Evolutionary conservation across 1,140 invertebrate species (phyloP), one percentile per base, ranked within the genome.

Genomic region (Oncopodura yosiiana): DNA sequence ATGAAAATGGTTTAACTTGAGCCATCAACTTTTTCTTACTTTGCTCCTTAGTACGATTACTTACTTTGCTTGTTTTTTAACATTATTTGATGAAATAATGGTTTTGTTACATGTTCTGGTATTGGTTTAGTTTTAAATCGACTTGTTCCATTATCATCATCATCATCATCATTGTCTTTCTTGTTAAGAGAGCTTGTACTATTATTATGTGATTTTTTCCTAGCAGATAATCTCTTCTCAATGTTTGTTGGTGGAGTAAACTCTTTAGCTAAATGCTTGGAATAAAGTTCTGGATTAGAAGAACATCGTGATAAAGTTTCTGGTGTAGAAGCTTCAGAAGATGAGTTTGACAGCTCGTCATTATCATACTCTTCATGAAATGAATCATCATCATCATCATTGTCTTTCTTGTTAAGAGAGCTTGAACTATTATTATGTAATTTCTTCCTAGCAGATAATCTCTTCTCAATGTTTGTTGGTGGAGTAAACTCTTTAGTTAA

Each of bases 1-100:
- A 64, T 9, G 58, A 61, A 51, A 64, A 64, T 29, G 62, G 62
- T 39, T 64, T 64, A 0, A 64, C 53, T 53, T 64, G 58, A 12
- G 62, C 18, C n/a, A 64, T 24, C 21, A 64, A 41, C 19, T 53
- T 54, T 39, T 53, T 53, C 30, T 64, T 64, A 21, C 58, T 58
- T 50, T 58, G 32, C 30, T 64, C 62, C n/a, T 53, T 21, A 14
- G 58, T 49, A 30, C 48, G 32, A n/a, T 51, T 24, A 37, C 62
- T 64, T 43, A 58, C 62, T 46, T 26, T 27, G 29, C 24, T 61
- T 54, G 34, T 61, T 64, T 41, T 59, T 61, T 2, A 61, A 36
- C 56, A 61, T 56, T 21, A 64, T 64, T n/a, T 52, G 45, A 27
- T 64, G 52, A 54, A 49, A 64, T 3, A 61, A 43, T 23, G 56